Conservation (phyloP, 2,797 vertebrate genomes). For the Peromyscus nudipes region DNA sequence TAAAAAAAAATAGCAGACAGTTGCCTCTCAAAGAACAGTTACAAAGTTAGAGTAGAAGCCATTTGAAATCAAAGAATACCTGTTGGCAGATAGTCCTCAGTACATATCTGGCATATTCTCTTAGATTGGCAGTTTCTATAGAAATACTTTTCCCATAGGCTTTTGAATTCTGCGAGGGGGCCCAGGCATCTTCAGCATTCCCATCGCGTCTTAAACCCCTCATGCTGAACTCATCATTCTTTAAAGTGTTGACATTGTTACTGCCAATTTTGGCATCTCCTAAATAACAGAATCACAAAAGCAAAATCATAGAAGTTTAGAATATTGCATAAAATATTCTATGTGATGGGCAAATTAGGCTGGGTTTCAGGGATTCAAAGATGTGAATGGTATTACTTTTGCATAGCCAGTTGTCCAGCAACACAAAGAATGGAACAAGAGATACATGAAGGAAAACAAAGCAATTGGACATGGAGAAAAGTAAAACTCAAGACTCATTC, state of each 20-base stretch:
- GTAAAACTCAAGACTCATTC: not conserved
- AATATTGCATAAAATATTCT: not conserved
- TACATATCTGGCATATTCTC: slow-evolving; percentile 88
- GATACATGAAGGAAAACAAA: not conserved
- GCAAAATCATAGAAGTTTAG: slow-evolving; percentile 63
- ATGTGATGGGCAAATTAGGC: not conserved
- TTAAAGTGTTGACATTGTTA: slow-evolving; percentile 82
- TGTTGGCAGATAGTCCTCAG: slow-evolving; percentile 89
- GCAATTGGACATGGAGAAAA: not conserved
- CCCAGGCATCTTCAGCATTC: slow-evolving; percentile 84
- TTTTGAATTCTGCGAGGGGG: slow-evolving; percentile 79
- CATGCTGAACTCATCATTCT: slow-evolving; percentile 85
- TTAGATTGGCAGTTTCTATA: slow-evolving; percentile 88
- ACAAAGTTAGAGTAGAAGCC: not conserved
- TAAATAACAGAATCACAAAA: slow-evolving; percentile 81
- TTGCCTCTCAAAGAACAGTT: not conserved
- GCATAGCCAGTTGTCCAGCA: not conserved
- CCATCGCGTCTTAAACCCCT: slow-evolving; percentile 84
- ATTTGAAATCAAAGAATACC: slow-evolving; percentile 78
- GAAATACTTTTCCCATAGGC: slow-evolving; percentile 85
- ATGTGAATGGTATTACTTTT: not conserved
- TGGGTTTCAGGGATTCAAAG: not conserved
- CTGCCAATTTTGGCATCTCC: slow-evolving; percentile 89
- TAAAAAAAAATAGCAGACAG: not conserved
- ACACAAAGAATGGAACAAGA: not conserved